Percentiles rank a stretch among this genome's conserved stretches.
phyloP scores from a whole-genome alignment of 2,113 vertebrate species.

The Macrotis lagotis region DNA sequence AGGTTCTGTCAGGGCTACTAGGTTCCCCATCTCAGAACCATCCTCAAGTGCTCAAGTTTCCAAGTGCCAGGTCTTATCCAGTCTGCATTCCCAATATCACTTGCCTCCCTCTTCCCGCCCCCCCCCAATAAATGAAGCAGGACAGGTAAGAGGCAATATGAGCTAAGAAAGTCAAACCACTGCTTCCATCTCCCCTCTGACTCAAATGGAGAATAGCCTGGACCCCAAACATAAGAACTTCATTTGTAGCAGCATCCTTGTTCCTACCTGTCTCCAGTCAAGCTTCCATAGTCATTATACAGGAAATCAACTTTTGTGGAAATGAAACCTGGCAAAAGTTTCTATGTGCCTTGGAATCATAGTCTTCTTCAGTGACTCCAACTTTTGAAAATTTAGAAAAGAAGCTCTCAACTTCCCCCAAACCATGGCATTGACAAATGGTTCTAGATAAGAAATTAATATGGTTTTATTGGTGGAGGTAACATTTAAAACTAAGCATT shows the following conservation, averaged over 20 bases:
- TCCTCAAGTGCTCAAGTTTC: background rate
- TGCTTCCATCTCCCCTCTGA: background rate
- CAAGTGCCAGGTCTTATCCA: background rate
- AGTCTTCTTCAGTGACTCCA: background rate
- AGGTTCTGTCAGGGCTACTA: background rate
- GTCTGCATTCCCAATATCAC: background rate
- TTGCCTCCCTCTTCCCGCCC: background rate
- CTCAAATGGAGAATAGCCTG: background rate
- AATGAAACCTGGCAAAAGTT: background rate
- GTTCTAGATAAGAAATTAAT: background rate
- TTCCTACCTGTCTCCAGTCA: background rate
- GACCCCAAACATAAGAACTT: background rate
- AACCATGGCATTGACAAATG: background rate
- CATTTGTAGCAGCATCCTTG: background rate
- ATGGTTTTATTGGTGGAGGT: background rate
- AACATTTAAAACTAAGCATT: background rate
- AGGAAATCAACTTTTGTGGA: background rate
- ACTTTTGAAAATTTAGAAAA: background rate
- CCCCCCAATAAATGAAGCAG: background rate
- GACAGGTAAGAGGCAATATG: background rate
- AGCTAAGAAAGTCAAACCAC: background rate
- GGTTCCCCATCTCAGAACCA: background rate
- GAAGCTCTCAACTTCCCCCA: background rate
- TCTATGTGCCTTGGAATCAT: background rate
- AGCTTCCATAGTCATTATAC: background rate